phyloP scores from a whole-genome alignment of 2,113 vertebrate genomes.

The Saccopteryx bilineata region DNA sequence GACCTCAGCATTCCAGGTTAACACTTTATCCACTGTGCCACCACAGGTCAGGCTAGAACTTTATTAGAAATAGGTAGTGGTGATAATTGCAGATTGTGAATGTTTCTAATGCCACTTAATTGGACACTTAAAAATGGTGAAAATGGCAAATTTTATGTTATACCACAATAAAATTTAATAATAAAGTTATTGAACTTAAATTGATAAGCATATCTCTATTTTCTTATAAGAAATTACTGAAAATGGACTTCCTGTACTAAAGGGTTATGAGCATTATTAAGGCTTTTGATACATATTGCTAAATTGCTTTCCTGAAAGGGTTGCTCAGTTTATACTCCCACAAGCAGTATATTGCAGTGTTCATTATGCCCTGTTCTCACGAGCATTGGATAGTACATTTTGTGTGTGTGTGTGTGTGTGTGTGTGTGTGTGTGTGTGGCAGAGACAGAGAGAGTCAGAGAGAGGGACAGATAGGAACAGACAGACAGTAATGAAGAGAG shows the following conservation, averaged over 20 bases:
- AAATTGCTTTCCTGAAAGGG: slow-evolving; percentile 39
- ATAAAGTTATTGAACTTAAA: slow-evolving; percentile 43
- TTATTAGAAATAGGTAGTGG: neutral
- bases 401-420: too few relatives aligned
- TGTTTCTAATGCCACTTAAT: slow-evolving; percentile 31
- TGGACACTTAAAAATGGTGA: neutral
- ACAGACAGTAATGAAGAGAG: too few relatives aligned
- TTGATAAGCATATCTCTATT: slow-evolving; percentile 31
- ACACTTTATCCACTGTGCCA: too few relatives aligned
- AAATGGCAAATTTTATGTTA: slow-evolving; percentile 43
- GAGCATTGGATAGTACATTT: neutral
- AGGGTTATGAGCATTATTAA: slow-evolving; percentile 19
- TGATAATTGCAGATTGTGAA: slow-evolving; percentile 5
- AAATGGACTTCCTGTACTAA: slow-evolving; percentile 55
- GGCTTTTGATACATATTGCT: slow-evolving; percentile 9
- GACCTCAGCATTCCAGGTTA: too few relatives aligned
- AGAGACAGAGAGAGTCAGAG: too few relatives aligned
- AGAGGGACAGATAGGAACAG: too few relatives aligned
- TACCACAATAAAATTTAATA: neutral
- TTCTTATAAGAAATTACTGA: slow-evolving; percentile 24
- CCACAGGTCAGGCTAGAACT: too few relatives aligned
- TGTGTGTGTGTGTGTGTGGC: too few relatives aligned
- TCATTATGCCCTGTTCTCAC: neutral
- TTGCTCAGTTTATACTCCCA: slow-evolving; percentile 37
- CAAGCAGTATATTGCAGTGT: neutral